These are phyloP conservation scores for Galeruca laticollis DNA, from an alignment of 2,888 invertebrate genomes.

Conservation along the genomic window DNA sequence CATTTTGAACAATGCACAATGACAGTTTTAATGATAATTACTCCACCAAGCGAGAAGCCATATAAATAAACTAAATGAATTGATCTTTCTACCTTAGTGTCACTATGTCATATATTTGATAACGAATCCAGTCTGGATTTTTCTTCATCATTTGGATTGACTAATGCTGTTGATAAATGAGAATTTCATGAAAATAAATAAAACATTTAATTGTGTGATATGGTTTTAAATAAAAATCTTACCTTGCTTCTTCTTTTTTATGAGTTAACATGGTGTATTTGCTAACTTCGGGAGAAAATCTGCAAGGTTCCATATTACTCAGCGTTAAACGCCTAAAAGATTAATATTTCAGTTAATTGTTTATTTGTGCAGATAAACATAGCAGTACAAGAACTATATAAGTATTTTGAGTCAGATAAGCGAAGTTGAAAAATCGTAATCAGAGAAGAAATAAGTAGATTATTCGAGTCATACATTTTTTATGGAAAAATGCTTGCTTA, in stretches of 20 bases:
- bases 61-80: not conserved
- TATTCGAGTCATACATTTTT: too few relatives aligned
- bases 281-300: slow-evolving; percentile 61
- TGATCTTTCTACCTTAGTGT: not conserved
- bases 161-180: slow-evolving; percentile 12
- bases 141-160: slow-evolving; percentile 1
- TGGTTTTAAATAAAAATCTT: slow-evolving; percentile 32
- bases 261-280: slow-evolving; percentile 62
- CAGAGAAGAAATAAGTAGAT: too few relatives aligned
- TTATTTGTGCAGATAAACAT: too few relatives aligned
- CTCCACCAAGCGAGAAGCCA: not conserved
- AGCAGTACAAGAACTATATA: too few relatives aligned
- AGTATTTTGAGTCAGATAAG: too few relatives aligned
- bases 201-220: slow-evolving; percentile 6
- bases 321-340: slow-evolving; percentile 55
- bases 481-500: too few relatives aligned
- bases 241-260: slow-evolving; percentile 59
- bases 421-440: too few relatives aligned
- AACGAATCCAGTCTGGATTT: not conserved
- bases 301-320: slow-evolving; percentile 54
- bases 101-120: not conserved
- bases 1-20: not conserved
- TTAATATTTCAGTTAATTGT: too few relatives aligned
- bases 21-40: too few relatives aligned
- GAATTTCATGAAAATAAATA: slow-evolving; percentile 10